Evolutionary conservation across 2,797 vertebrate genomes (phyloP).

Genomic region (Microctenopoma lineatum): DNA sequence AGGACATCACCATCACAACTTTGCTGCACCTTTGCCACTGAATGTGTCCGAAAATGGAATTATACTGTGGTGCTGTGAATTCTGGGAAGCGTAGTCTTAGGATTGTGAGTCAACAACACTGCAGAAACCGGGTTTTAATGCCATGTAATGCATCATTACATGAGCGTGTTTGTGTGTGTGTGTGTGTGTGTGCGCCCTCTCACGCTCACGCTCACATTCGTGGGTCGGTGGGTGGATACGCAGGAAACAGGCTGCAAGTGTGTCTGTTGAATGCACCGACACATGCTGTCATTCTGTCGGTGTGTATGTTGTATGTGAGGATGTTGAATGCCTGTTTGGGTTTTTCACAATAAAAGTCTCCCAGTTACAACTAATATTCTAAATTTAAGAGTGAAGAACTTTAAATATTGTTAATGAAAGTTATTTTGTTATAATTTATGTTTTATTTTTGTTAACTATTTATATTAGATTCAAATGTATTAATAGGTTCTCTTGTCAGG

Average conservation of each 20-base stretch:
- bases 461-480: constrained; percentile 32
- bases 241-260: constrained; percentile 65
- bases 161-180: constrained; percentile 13
- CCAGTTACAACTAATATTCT: constrained; percentile 8
- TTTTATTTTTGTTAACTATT: constrained; percentile 37
- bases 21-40: constrained; percentile 31
- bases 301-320: constrained; percentile 14
- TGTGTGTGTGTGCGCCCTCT: constrained; percentile 20
- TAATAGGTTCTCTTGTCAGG: neutral
- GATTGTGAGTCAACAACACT: constrained; percentile 42
- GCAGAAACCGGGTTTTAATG: constrained; percentile 29
- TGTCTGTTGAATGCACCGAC: constrained; percentile 71
- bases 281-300: constrained; percentile 30
- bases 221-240: constrained; percentile 42
- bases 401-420: neutral
- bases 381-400: constrained; percentile 7
- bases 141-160: constrained; percentile 21
- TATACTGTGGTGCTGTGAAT: constrained; percentile 52
- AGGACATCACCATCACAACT: constrained; percentile 32
- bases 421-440: constrained; percentile 45
- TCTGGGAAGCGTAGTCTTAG: constrained; percentile 58
- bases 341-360: constrained; percentile 43
- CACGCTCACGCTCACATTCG: constrained; percentile 35
- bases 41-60: constrained; percentile 39
- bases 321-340: constrained; percentile 1